Evolutionary conservation across 2,113 vertebrate genomes (phyloP).

Genomic region (Upupa epops): DNA sequence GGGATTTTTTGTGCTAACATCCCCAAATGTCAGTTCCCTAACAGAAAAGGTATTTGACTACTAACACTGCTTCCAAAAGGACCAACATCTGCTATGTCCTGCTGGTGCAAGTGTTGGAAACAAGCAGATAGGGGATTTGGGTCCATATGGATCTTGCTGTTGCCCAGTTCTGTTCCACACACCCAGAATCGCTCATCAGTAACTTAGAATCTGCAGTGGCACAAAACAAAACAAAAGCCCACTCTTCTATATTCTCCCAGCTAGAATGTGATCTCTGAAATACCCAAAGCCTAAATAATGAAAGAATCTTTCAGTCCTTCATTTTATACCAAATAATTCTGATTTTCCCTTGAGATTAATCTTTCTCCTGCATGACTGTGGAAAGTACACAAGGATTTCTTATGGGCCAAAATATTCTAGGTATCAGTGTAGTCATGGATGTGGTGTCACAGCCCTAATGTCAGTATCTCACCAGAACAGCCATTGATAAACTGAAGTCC

Average conservation of each 20-base stretch:
- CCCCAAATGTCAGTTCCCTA: background rate
- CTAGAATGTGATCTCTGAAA: conserved; percentile 32
- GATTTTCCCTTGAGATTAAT: background rate
- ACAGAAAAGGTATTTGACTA: background rate
- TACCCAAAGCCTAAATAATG: conserved; percentile 19
- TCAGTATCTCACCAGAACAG: background rate
- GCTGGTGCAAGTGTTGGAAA: background rate
- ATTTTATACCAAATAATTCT: background rate
- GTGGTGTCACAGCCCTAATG: background rate
- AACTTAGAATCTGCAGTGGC: conserved; percentile 10
- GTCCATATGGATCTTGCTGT: conserved; percentile 5
- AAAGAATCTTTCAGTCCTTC: background rate
- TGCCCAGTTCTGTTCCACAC: background rate
- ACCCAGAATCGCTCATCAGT: background rate
- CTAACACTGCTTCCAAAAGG: background rate
- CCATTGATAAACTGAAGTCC: background rate
- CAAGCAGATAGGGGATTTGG: background rate
- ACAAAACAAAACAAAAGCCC: conserved; percentile 27
- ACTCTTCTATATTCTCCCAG: conserved; percentile 41
- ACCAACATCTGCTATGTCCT: background rate
- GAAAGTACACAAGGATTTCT: background rate
- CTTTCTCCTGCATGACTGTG: background rate
- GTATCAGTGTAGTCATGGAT: background rate
- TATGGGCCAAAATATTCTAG: background rate
- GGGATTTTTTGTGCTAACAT: background rate